Evolutionary conservation across 2,797 vertebrate species (phyloP).

Genomic region (Scarus forsteni): DNA sequence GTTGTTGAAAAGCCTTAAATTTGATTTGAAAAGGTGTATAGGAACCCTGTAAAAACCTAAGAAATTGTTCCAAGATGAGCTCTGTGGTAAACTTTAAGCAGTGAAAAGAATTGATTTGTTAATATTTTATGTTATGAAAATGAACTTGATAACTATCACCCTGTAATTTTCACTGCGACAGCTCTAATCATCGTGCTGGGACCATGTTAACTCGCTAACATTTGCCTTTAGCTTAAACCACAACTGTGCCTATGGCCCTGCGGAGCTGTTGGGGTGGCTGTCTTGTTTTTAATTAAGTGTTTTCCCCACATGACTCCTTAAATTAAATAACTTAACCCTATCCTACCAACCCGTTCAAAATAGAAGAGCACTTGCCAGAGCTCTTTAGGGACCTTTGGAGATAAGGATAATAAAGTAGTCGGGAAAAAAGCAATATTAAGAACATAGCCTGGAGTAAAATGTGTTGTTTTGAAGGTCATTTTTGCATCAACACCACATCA

Average conservation of each 20-base stretch:
- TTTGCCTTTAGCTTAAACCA: neutral
- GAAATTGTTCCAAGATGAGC: no score
- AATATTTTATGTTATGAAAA: neutral
- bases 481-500: no score
- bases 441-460: no score
- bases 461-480: no score
- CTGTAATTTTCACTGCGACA: neutral
- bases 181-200: neutral
- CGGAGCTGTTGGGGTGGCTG: neutral
- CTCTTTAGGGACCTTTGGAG: neutral
- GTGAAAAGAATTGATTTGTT: neutral
- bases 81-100: neutral
- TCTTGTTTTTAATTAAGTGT: constrained; percentile 7
- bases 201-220: neutral
- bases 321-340: neutral
- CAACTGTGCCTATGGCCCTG: neutral
- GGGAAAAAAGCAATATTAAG: no score
- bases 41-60: no score
- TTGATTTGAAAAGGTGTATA: no score
- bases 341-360: neutral
- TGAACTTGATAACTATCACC: neutral
- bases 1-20: no score
- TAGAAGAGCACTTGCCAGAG: neutral
- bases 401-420: no score
- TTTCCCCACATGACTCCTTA: neutral